Evolutionary conservation across 2,113 vertebrate species (phyloP), one percentile per base, ranked within the genome.

Genomic region (Dromaius novaehollandiae): DNA sequence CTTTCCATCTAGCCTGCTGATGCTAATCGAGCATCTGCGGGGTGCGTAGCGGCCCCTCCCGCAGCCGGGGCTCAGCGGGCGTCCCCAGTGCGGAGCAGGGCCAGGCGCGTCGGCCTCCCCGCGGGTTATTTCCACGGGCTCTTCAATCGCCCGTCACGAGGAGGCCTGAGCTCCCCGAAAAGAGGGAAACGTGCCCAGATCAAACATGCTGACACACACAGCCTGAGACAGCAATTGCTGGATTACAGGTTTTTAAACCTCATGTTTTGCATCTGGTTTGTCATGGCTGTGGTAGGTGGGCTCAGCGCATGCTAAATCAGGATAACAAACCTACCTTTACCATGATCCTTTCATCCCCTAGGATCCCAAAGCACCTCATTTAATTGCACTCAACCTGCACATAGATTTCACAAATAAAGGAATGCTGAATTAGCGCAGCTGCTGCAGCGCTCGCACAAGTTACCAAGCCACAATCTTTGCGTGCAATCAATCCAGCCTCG

Each of bases 401-500:
- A 32, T 5, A 51, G 89, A 60, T 89, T 95, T 91, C 94, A 82
- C 91, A 96, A 95, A 94, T 95, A 94, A 93, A 94, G 89, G 87
- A 82, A 79, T 51, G 90, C 89, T 94, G 92, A 96, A 95, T 93
- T 91, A 94, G 90, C 85, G 64, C 91, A 91, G 96, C 92, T 91
- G 88, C 95, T 61, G 93, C 93, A 79, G 90, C 92, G 55, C 87
- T 94, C 94, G 68, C 74, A n/a, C 1, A 15, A 89, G 96, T 84
- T 96, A 92, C 93, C 79, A 82, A 95, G 89, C 86, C 88, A 95
- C 93, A 95, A 88, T 90, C 95, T 95, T 86, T 80, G 92, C 65
- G 38, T 86, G 95, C 88, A 92, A 92, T 95, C 93, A 92, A 82
- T 91, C 93, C 91, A 85, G 89, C 81, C 88, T 92, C 77, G 51